These are phyloP conservation scores for Myotis brandtii DNA, from an alignment of 2,113 vertebrate species.

Conservation along the genomic window DNA sequence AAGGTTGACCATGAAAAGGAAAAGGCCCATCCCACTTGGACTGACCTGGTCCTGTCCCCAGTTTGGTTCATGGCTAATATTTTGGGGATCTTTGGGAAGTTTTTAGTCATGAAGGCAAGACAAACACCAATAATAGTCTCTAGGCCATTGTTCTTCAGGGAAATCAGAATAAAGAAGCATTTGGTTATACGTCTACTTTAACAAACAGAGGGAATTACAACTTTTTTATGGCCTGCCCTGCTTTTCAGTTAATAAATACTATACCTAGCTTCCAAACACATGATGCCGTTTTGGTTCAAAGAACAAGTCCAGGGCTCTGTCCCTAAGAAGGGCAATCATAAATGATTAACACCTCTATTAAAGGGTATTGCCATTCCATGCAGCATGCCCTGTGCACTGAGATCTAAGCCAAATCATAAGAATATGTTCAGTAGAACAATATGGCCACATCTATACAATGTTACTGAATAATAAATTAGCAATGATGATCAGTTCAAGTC, in stretches of 20 bases:
- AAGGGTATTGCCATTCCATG: not conserved
- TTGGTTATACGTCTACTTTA: not conserved
- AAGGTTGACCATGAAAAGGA: not conserved
- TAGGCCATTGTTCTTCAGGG: conserved; percentile 44
- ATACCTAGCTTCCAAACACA: not conserved
- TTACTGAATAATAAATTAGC: not conserved
- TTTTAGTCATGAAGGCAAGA: not conserved
- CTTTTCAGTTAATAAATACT: not conserved
- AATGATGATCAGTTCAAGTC: not conserved
- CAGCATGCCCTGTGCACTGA: not conserved
- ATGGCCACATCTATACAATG: not conserved
- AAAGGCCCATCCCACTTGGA: not conserved
- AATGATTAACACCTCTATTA: not conserved
- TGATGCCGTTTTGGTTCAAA: not conserved
- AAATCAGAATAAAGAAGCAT: conserved; percentile 40
- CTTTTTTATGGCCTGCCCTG: not conserved
- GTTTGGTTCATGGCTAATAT: not conserved
- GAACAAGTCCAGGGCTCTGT: not conserved
- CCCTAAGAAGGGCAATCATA: not conserved
- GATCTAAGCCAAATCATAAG: not conserved
- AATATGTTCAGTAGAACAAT: not conserved
- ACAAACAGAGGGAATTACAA: not conserved
- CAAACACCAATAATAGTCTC: not conserved
- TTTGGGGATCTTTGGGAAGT: conserved; percentile 4
- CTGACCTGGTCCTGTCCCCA: not conserved